A percentile compares a stretch with the other conserved stretches of the same genome.
Evolutionary conservation across 2,797 vertebrate species (phyloP).

Genomic region (Trematomus bernacchii): DNA sequence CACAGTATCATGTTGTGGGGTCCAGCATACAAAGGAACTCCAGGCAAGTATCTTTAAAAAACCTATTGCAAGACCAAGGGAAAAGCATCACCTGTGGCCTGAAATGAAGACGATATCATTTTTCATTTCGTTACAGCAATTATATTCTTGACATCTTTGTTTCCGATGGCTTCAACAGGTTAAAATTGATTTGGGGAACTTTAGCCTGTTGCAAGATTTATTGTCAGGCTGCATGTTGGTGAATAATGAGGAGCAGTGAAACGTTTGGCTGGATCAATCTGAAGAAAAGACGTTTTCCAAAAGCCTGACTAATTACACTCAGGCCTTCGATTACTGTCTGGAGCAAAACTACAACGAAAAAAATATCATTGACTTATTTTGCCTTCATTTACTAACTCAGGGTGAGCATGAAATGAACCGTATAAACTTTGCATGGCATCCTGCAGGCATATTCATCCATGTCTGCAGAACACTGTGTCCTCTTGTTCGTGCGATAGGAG

Average conservation of each 20-base stretch:
- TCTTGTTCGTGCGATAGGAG: conserved; percentile 44
- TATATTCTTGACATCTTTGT: conserved; percentile 59
- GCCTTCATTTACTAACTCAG: conserved; percentile 68
- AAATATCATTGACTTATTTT: conserved; percentile 68
- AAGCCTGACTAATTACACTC: conserved; percentile 72
- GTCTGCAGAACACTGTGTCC: conserved; percentile 52
- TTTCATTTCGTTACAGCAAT: conserved; percentile 43
- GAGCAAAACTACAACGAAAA: conserved; percentile 46
- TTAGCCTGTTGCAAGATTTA: conserved; percentile 54
- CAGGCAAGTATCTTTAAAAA: conserved; percentile 6
- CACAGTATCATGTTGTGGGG: not conserved
- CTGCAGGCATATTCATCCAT: conserved; percentile 62
- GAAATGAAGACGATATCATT: conserved; percentile 16
- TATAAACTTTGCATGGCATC: conserved; percentile 58
- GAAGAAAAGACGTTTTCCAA: conserved; percentile 67
- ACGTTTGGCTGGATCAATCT: conserved; percentile 73
- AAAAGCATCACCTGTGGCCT: conserved; percentile 12
- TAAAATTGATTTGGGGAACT: conserved; percentile 72
- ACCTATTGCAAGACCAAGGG: not conserved
- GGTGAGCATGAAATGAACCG: conserved; percentile 63
- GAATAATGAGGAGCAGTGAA: conserved; percentile 72
- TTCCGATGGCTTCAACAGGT: conserved; percentile 60
- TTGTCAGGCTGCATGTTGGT: conserved; percentile 62
- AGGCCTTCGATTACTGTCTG: conserved; percentile 76
- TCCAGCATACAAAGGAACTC: too few species aligned